A percentile compares a stretch with the other conserved stretches of the same genome.
phyloP scores from a whole-genome alignment of 92 coral and sea anemone genomes.

The Galaxea fascicularis region DNA sequence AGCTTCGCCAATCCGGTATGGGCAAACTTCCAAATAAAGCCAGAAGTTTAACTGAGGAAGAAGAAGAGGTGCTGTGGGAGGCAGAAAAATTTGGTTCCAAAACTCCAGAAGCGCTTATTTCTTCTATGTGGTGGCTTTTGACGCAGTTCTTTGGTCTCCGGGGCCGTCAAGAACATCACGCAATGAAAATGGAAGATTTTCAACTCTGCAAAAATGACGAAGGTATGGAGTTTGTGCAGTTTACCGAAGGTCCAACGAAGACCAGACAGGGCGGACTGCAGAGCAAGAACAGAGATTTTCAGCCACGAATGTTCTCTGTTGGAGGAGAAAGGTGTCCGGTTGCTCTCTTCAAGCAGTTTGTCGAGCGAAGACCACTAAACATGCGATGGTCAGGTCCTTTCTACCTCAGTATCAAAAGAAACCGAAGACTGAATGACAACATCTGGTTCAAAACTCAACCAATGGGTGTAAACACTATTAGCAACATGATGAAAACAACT shows the following conservation, averaged over 20 bases:
- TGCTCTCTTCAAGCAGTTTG: constrained; percentile 34
- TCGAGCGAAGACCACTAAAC: constrained; percentile 33
- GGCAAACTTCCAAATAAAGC: constrained; percentile 59
- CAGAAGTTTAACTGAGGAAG: constrained; percentile 36
- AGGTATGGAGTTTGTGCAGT: constrained; percentile 59
- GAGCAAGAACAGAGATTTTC: constrained; percentile 43
- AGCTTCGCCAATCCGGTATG: constrained; percentile 19
- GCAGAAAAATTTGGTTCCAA: constrained; percentile 45
- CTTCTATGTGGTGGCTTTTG: constrained; percentile 62
- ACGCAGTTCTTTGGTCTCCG: constrained; percentile 64
- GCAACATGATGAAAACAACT: constrained; percentile 43
- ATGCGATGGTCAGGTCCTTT: constrained; percentile 63
- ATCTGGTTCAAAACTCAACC: constrained; percentile 58
- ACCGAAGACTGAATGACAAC: constrained; percentile 10
- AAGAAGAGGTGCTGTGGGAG: constrained; percentile 62
- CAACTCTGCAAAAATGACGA: constrained; percentile 48
- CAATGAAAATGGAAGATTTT: constrained; percentile 51
- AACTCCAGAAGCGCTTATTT: constrained; percentile 36
- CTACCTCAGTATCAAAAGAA: constrained; percentile 29
- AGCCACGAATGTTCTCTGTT: constrained; percentile 55
- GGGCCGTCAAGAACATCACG: constrained; percentile 68
- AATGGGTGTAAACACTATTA: constrained; percentile 50
- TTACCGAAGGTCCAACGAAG: constrained; percentile 55
- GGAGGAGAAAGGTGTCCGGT: constrained; percentile 65
- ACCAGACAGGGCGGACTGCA: constrained; percentile 53